Evolutionary conservation across 2,797 vertebrate species (phyloP).

Genomic region (Sebastes goodei): DNA sequence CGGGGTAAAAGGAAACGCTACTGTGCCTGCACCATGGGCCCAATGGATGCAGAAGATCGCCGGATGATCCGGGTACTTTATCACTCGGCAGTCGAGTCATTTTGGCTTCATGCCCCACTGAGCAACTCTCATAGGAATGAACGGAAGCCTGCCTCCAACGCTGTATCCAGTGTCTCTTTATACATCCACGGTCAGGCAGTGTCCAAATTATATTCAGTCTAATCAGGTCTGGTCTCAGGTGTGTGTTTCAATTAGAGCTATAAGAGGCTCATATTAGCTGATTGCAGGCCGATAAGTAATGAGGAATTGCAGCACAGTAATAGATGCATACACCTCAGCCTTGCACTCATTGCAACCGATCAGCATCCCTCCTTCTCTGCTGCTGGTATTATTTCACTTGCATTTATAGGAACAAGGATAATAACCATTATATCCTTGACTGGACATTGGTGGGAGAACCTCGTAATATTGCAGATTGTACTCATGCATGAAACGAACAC

Average conservation of each 20-base stretch:
- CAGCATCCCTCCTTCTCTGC: neutral
- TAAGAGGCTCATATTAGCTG: neutral
- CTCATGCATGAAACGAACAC: neutral
- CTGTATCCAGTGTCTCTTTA: too few relatives aligned
- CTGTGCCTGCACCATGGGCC: rapidly evolving
- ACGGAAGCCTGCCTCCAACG: rapidly evolving
- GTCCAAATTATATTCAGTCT: neutral
- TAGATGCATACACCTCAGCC: neutral
- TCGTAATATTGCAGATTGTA: neutral
- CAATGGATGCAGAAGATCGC: too few relatives aligned
- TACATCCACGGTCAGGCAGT: neutral
- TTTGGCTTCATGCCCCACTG: rapidly evolving
- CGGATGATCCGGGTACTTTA: too few relatives aligned
- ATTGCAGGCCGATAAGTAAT: neutral
- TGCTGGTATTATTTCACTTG: neutral
- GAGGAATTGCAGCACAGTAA: neutral
- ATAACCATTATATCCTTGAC: neutral
- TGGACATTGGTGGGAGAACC: neutral
- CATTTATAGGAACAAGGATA: neutral
- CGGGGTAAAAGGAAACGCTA: rapidly evolving
- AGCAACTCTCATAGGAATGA: too few relatives aligned
- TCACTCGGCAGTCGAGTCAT: too few relatives aligned
- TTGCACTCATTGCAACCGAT: neutral
- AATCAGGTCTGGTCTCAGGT: neutral
- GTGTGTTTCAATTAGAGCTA: neutral